Base-by-base conservation (phyloP, 2,797 vertebrate genomes). In the Microchirus variegatus region DNA sequence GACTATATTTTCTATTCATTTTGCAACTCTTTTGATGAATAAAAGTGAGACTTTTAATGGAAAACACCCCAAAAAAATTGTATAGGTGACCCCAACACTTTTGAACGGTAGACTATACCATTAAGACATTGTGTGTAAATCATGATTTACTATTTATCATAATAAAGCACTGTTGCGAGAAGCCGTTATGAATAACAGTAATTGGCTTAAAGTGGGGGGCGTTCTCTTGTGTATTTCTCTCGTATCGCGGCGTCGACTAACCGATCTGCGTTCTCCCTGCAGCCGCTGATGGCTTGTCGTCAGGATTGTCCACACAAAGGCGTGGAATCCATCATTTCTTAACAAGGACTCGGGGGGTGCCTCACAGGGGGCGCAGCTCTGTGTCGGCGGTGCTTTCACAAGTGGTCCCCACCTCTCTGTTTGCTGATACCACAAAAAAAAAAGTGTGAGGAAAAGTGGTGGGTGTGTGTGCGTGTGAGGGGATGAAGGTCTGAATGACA, bases 341-440 rank as follows among this genome's bases (percentile, higher is more conserved):
- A 87, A 88, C 81, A 63, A 78, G 85, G 54, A 12, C 16, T 83
- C 68, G 42, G 4, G 56, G 60, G 52, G 52, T 13, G 40, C 17
- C 66, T 74, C 17, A 17, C 82, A 78, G 73, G 69, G 72, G 87
- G 85, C 68, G 69, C 77, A 89, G 82, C 88, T 86, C 46, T 31
- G 53, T 76, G 55, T 84, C 56, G 71, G 77, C 59, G 22, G 51
- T 41, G 68, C 74, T 87, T 85, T 87, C 84, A 90, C 73, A 77
- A 54, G 87, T 59, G 71, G 57, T 68, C 80, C 74, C 80, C 74
- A 71, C 73, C 74, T 88, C 85, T 84, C 59, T 87, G 86, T 91
- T 92, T 90, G 89, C 88, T 87, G 90, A 90, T 89, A 85, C 63
- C 77, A 82, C 58, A 47, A 84, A 86, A 90, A 84, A 86, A 90